Evolutionary conservation across 2,888 invertebrate genomes (phyloP).

Genomic region (Ormyrus labotus): DNA sequence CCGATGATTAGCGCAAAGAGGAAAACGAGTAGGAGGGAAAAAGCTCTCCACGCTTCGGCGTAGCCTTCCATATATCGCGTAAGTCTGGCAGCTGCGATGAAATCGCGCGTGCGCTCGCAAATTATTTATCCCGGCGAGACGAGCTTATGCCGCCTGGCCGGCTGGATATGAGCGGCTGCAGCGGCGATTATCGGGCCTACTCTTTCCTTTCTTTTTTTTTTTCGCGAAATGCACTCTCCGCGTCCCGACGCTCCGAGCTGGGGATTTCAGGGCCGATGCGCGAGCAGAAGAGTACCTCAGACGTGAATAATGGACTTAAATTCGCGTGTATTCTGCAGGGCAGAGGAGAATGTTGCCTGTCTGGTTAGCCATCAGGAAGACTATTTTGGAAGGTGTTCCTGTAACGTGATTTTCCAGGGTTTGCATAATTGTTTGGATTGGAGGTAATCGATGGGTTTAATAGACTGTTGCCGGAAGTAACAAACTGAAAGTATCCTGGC

Average conservation of each 20-base stretch:
- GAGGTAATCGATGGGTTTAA: too few relatives aligned
- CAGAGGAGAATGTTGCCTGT: too few relatives aligned
- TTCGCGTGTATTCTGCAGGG: not conserved
- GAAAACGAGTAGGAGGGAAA: too few relatives aligned
- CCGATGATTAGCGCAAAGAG: too few relatives aligned
- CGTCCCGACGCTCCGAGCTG: not conserved
- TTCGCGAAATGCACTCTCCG: not conserved
- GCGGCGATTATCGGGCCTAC: constrained; percentile 36
- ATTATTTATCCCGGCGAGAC: constrained; percentile 71
- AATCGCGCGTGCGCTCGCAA: constrained; percentile 66
- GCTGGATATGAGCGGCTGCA: constrained; percentile 18
- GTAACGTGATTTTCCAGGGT: too few relatives aligned
- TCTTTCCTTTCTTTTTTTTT: not conserved
- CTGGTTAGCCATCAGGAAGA: too few relatives aligned
- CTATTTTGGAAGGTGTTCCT: too few relatives aligned
- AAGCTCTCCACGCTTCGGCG: too few relatives aligned
- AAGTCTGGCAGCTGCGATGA: constrained; percentile 70
- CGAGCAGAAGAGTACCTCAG: constrained; percentile 7
- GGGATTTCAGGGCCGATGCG: not conserved
- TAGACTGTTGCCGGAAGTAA: too few relatives aligned
- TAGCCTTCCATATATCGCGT: constrained; percentile 67
- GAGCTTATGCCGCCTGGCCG: constrained; percentile 61
- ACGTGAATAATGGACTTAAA: constrained; percentile 33
- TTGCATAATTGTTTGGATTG: too few relatives aligned
- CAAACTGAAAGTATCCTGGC: too few relatives aligned